These are phyloP conservation scores for Taxidea taxus DNA, from an alignment of 2,113 vertebrate species.

Conservation along the genomic window DNA sequence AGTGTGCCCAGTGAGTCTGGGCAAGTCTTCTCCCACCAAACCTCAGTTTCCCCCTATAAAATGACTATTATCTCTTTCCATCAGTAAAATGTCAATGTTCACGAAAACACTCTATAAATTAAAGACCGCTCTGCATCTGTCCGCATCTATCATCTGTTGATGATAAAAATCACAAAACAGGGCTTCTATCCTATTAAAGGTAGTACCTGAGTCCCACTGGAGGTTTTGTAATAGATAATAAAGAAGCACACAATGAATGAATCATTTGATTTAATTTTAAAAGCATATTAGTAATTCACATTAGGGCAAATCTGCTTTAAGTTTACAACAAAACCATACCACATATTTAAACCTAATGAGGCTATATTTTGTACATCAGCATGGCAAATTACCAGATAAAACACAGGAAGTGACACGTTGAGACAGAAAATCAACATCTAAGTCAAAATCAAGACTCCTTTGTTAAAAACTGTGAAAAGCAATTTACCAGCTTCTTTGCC, in stretches of 20 bases:
- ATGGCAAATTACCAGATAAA: neutral
- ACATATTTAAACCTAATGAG: neutral
- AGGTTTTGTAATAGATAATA: neutral
- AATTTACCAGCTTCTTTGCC: neutral
- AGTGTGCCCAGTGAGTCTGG: neutral
- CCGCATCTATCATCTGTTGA: too few species aligned
- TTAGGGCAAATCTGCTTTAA: neutral
- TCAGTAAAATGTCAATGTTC: neutral
- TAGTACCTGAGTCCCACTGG: neutral
- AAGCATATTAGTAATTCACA: neutral
- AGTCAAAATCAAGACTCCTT: neutral
- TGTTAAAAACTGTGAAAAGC: conserved; percentile 39
- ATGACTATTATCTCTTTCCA: neutral
- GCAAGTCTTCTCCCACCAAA: neutral
- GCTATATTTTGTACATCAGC: neutral
- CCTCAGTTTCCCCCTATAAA: neutral
- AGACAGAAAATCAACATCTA: conserved; percentile 37
- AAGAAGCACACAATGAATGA: neutral
- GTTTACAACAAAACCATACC: conserved; percentile 21
- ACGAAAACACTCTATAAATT: neutral
- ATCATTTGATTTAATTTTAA: neutral
- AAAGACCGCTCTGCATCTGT: neutral
- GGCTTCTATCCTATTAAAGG: neutral
- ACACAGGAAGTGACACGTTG: conserved; percentile 49
- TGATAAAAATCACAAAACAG: neutral